A percentile compares a stretch with the other conserved stretches of the same genome.
phyloP scores from a whole-genome alignment of 2,113 vertebrate genomes.

The Acrocephalus arundinaceus region DNA sequence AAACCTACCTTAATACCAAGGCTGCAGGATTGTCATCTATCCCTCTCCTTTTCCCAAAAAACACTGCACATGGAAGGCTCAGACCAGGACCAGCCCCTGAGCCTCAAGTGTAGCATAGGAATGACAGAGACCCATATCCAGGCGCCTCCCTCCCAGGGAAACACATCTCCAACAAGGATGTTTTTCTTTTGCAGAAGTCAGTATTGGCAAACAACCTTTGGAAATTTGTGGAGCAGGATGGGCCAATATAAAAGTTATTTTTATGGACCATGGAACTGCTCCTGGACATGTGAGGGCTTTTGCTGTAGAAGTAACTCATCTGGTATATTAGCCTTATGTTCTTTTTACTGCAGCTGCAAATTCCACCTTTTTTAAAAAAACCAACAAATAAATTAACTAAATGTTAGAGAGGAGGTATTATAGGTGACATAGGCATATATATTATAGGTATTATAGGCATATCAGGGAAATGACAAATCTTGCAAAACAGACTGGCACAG shows the following conservation, averaged over 20 bases:
- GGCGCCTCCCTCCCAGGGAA: neutral
- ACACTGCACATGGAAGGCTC: neutral
- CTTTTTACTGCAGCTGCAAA: neutral
- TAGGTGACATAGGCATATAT: no score
- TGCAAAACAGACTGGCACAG: neutral
- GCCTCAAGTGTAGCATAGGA: accelerated
- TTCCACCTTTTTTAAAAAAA: neutral
- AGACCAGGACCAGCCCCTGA: neutral
- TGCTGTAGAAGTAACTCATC: neutral
- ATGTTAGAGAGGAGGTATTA: neutral
- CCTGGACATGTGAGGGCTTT: neutral
- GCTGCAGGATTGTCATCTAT: neutral
- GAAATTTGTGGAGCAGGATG: neutral
- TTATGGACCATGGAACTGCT: neutral
- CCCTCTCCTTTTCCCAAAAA: neutral
- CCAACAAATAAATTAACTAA: neutral
- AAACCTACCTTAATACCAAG: neutral
- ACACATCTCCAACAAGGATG: neutral
- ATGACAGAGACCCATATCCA: accelerated
- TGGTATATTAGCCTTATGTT: neutral
- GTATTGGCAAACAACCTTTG: neutral
- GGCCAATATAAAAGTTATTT: neutral
- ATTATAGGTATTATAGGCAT: no score
- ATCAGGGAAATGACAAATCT: neutral
- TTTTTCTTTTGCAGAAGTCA: neutral